Conservation (phyloP, 2,113 vertebrate genomes). For the Syrrhaptes paradoxus region DNA sequence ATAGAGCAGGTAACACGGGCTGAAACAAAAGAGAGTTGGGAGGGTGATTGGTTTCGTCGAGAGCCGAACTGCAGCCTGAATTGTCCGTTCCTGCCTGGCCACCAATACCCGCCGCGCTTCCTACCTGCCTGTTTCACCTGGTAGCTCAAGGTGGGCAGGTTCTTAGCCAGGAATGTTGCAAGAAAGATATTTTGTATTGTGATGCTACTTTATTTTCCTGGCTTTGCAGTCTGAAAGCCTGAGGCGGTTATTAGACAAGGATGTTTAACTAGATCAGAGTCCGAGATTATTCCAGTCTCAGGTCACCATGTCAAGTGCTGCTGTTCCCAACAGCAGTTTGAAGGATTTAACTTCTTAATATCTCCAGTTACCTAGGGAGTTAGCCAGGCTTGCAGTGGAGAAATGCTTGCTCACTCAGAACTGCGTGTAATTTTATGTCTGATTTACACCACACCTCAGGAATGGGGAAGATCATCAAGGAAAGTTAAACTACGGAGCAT, state of each 20-base stretch:
- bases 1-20: not conserved
- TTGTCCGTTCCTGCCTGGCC: not conserved
- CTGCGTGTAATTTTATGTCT: not conserved
- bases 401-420: not conserved
- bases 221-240: conserved; percentile 29
- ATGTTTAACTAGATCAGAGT: conserved; percentile 62
- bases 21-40: not conserved
- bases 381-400: not conserved
- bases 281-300: conserved; percentile 29
- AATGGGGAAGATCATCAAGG: not conserved
- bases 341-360: conserved; percentile 57
- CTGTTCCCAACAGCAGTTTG: conserved; percentile 48
- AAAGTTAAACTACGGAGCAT: not conserved
- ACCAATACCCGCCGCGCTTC: not conserved
- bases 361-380: conserved; percentile 4
- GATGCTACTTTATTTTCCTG: not conserved
- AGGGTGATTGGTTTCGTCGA: not conserved
- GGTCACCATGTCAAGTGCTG: conserved; percentile 68
- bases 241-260: conserved; percentile 40
- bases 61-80: not conserved
- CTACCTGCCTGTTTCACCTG: not conserved
- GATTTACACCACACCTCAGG: not conserved
- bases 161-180: not conserved
- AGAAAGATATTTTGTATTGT: not conserved
- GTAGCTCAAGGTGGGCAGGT: not conserved